Evolutionary conservation across 1,140 invertebrate genomes (phyloP).

Genomic region (Camponotus pennsylvanicus): DNA sequence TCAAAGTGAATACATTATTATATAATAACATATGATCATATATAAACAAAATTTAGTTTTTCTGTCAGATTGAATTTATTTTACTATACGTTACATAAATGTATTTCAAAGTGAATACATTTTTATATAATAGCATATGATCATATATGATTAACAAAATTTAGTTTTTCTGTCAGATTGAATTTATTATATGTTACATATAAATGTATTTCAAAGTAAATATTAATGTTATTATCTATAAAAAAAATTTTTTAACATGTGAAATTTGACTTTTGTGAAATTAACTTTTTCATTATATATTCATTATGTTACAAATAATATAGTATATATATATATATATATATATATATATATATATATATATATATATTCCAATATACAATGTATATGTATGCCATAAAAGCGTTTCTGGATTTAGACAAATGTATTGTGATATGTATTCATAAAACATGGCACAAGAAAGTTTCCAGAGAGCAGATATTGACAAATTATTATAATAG

Average conservation of each 20-base stretch:
- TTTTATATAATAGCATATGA: too few relatives aligned
- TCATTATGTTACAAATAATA: slow-evolving; percentile 24
- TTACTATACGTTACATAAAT: not conserved
- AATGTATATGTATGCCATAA: too few relatives aligned
- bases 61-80: not conserved
- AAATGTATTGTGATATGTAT: too few relatives aligned
- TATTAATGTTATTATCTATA: slow-evolving; percentile 30
- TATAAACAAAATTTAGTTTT: too few relatives aligned
- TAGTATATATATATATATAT: slow-evolving; percentile 35
- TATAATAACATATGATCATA: too few relatives aligned
- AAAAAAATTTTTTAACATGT: not conserved
- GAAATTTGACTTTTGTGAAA: not conserved
- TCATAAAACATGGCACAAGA: too few relatives aligned
- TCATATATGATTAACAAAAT: not conserved
- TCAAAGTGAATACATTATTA: too few relatives aligned
- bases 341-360: not conserved
- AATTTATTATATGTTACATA: slow-evolving; percentile 9
- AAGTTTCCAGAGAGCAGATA: too few relatives aligned
- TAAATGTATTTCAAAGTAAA: not conserved
- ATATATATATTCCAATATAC: not conserved
- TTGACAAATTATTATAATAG: not conserved
- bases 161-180: slow-evolving; percentile 28
- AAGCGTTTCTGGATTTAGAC: too few relatives aligned
- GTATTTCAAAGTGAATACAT: too few relatives aligned
- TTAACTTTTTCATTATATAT: slow-evolving; percentile 22